Percentiles rank a stretch among this genome's conserved stretches.
Evolutionary conservation across 2,888 invertebrate species (phyloP).

Genomic region (Spicauda simplicius): DNA sequence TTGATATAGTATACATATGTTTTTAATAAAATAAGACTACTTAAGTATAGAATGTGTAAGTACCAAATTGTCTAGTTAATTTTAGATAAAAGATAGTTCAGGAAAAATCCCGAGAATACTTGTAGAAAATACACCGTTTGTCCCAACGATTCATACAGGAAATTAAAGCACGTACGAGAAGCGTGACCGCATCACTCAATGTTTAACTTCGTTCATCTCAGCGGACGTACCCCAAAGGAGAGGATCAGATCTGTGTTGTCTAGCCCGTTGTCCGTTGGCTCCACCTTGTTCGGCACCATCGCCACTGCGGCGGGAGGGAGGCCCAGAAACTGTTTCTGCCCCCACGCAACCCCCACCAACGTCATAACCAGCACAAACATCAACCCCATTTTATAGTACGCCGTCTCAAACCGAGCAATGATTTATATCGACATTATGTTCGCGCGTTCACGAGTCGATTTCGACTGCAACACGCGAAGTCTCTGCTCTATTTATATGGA

Average conservation of each 20-base stretch:
- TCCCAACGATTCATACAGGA: conserved; percentile 46
- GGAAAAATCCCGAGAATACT: neutral
- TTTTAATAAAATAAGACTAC: too few species aligned
- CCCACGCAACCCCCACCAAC: conserved; percentile 48
- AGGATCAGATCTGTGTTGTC: conserved; percentile 61
- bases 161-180: conserved; percentile 39
- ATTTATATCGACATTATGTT: conserved; percentile 48
- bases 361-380: conserved; percentile 52
- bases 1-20: neutral
- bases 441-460: conserved; percentile 72
- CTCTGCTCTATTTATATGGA: conserved; percentile 78
- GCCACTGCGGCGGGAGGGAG: conserved; percentile 48
- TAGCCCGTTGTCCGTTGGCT: conserved; percentile 50
- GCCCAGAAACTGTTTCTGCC: conserved; percentile 44
- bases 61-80: neutral
- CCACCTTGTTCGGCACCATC: conserved; percentile 50
- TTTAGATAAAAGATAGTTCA: neutral
- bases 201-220: conserved; percentile 23
- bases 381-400: conserved; percentile 51
- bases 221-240: conserved; percentile 71
- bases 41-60: neutral
- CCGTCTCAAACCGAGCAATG: conserved; percentile 5
- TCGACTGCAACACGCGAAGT: conserved; percentile 72
- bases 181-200: conserved; percentile 35
- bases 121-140: conserved; percentile 15